Evolutionary conservation across 2,888 invertebrate species (phyloP).

Genomic region (Chymomyza caudatula): DNA sequence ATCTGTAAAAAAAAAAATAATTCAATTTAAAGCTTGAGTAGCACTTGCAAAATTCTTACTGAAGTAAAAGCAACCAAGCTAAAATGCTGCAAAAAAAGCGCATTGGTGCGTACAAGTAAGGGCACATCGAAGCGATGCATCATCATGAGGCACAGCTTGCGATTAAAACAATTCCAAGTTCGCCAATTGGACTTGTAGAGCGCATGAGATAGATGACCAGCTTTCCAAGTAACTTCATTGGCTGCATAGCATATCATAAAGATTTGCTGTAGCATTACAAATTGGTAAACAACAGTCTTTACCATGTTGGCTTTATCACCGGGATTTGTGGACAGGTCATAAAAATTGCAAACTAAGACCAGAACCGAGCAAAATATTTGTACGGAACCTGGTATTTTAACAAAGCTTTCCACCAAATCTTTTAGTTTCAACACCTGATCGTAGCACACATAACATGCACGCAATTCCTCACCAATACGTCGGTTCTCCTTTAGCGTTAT

Average conservation of each 20-base stretch:
- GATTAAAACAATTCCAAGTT: slow-evolving; percentile 48
- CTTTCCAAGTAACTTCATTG: slow-evolving; percentile 60
- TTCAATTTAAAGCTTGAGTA: neutral
- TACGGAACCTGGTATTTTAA: slow-evolving; percentile 59
- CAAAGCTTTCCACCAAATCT: slow-evolving; percentile 48
- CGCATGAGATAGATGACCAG: slow-evolving; percentile 41
- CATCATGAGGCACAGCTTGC: slow-evolving; percentile 45
- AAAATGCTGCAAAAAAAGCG: slow-evolving; percentile 28
- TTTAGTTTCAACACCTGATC: slow-evolving; percentile 43
- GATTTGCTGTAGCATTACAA: slow-evolving; percentile 66
- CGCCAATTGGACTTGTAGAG: slow-evolving; percentile 57
- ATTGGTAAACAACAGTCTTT: slow-evolving; percentile 56
- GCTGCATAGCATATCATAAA: slow-evolving; percentile 65
- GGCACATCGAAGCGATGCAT: slow-evolving; percentile 52
- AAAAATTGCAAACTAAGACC: slow-evolving; percentile 71
- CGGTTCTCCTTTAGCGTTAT: neutral
- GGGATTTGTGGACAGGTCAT: slow-evolving; percentile 55
- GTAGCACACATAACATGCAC: slow-evolving; percentile 54
- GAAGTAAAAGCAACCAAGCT: slow-evolving; percentile 66
- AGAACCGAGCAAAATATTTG: slow-evolving; percentile 68
- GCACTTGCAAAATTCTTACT: slow-evolving; percentile 43
- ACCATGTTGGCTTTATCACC: slow-evolving; percentile 45
- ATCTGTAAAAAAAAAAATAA: slow-evolving; percentile 50
- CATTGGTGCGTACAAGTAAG: slow-evolving; percentile 46
- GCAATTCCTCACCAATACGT: slow-evolving; percentile 40